Conservation (phyloP, 2,888 invertebrate genomes). For the Lasiommata megera region DNA sequence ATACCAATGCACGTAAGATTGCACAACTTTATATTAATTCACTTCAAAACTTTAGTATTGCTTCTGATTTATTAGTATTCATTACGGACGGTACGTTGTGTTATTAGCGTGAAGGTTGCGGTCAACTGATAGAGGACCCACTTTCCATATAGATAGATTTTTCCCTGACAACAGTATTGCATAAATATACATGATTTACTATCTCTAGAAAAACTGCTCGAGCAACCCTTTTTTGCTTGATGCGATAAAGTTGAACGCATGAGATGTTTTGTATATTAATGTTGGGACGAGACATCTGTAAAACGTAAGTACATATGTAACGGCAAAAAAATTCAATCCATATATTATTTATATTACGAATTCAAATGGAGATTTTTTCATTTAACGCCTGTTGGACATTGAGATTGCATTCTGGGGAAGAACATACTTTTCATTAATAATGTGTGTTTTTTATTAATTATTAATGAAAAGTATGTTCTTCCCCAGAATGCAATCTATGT, state of each 20-base stretch:
- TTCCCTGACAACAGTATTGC: constrained; percentile 36
- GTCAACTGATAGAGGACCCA: constrained; percentile 43
- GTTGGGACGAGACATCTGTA: background rate
- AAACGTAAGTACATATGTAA: background rate
- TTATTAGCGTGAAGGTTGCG: constrained; percentile 44
- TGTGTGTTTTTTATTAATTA: too few relatives aligned
- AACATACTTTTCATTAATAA: too few relatives aligned
- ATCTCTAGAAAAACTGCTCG: constrained; percentile 29
- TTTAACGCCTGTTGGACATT: too few relatives aligned
- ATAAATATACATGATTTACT: constrained; percentile 38
- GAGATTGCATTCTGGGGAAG: too few relatives aligned
- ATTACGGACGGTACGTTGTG: constrained; percentile 46
- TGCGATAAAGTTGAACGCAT: constrained; percentile 22
- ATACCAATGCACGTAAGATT: constrained; percentile 72
- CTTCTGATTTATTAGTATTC: constrained; percentile 72
- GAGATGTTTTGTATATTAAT: constrained; percentile 18
- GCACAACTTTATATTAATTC: constrained; percentile 79
- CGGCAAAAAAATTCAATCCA: too few relatives aligned
- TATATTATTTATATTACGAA: too few relatives aligned
- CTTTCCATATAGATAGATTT: constrained; percentile 53
- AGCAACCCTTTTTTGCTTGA: constrained; percentile 28
- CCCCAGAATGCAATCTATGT: too few relatives aligned
- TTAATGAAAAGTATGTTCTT: too few relatives aligned
- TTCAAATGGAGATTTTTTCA: too few relatives aligned
- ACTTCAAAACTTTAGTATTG: constrained; percentile 66